Evolutionary conservation across 2,888 invertebrate genomes (phyloP).

Genomic region (Pyralis farinalis): DNA sequence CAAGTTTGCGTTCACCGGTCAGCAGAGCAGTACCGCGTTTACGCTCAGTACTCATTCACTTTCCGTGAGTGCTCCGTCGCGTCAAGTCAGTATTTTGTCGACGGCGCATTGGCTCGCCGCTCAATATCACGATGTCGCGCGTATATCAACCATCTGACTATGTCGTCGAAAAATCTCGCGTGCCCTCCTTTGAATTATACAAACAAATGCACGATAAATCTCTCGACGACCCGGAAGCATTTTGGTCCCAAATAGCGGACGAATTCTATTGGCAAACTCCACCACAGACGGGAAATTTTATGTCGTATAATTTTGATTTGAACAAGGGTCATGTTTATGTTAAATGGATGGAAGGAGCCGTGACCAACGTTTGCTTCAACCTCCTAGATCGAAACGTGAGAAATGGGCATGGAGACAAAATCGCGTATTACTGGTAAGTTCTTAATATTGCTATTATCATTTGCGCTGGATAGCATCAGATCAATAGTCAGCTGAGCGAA

Average conservation of each 20-base stretch:
- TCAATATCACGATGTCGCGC: slow-evolving; percentile 81
- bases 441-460: slow-evolving; percentile 26
- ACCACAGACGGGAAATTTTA: slow-evolving; percentile 87
- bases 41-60: slow-evolving; percentile 12
- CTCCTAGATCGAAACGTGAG: slow-evolving; percentile 95
- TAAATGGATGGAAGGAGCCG: slow-evolving; percentile 97
- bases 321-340: slow-evolving; percentile 93
- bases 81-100: slow-evolving; percentile 14
- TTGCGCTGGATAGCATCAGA: slow-evolving; percentile 37
- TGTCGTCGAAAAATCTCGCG: slow-evolving; percentile 85
- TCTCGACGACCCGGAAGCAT: slow-evolving; percentile 92
- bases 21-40: slow-evolving; percentile 3
- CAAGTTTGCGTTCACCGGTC: not conserved
- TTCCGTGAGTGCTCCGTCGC: slow-evolving; percentile 30
- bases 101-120: slow-evolving; percentile 25
- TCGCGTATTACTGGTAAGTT: slow-evolving; percentile 97
- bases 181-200: slow-evolving; percentile 85
- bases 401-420: slow-evolving; percentile 92
- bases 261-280: slow-evolving; percentile 96
- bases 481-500: slow-evolving; percentile 67
- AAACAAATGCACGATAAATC: slow-evolving; percentile 91
- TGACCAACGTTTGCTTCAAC: slow-evolving; percentile 98
- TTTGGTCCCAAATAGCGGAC: slow-evolving; percentile 96
- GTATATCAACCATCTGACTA: slow-evolving; percentile 82
- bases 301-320: slow-evolving; percentile 95